These are phyloP conservation scores for Parnassius apollo DNA, from an alignment of 2,888 invertebrate genomes.

Conservation along the genomic window DNA sequence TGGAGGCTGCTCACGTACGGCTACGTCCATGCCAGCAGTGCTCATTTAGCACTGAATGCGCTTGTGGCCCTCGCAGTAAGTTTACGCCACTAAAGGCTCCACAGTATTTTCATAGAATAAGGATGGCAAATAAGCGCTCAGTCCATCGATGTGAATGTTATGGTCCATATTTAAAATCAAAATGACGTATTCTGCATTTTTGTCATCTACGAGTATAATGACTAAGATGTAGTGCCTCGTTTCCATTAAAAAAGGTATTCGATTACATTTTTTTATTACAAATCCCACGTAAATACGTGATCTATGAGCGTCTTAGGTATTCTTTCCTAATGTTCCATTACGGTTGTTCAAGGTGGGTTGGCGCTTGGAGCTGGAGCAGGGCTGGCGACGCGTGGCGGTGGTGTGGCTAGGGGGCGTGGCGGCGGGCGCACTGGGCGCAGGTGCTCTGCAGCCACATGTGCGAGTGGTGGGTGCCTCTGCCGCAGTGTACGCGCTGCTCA, in stretches of 20 bases:
- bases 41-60: constrained; percentile 88
- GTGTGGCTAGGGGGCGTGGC: constrained; percentile 89
- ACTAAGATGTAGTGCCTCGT: too few relatives aligned
- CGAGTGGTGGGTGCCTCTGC: constrained; percentile 94
- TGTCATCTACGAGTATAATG: too few relatives aligned
- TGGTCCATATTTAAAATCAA: too few relatives aligned
- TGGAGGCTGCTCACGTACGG: constrained; percentile 92
- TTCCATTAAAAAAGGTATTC: too few relatives aligned
- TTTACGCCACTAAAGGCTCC: constrained; percentile 20
- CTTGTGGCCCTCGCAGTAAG: constrained; percentile 67
- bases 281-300: too few relatives aligned
- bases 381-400: constrained; percentile 84
- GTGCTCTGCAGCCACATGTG: constrained; percentile 86
- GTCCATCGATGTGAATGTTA: too few relatives aligned
- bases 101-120: too few relatives aligned
- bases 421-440: constrained; percentile 88
- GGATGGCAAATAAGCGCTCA: too few relatives aligned
- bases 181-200: too few relatives aligned
- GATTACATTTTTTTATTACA: too few relatives aligned
- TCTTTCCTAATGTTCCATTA: too few relatives aligned
- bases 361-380: constrained; percentile 86
- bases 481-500: constrained; percentile 93
- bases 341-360: constrained; percentile 68
- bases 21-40: constrained; percentile 87
- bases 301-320: too few relatives aligned